A percentile compares a stretch with the other conserved stretches of the same genome.
These are phyloP conservation scores for Tenthredo notha DNA, from an alignment of 2,888 invertebrate genomes.

Conservation along the genomic window DNA sequence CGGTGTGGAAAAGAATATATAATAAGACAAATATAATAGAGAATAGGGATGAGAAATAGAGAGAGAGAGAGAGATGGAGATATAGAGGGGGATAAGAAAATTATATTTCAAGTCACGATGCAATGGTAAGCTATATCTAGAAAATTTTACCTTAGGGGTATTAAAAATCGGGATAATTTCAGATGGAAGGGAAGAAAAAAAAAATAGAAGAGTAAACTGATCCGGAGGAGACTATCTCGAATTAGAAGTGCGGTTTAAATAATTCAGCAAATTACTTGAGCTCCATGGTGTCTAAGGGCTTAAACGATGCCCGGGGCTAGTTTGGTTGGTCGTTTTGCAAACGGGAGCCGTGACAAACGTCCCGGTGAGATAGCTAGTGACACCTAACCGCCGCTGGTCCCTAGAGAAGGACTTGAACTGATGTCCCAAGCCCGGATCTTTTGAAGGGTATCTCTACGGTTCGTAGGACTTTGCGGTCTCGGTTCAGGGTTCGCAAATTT, in stretches of 20 bases:
- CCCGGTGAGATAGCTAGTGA: constrained; percentile 48
- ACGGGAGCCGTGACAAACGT: constrained; percentile 52
- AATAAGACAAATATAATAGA: background rate
- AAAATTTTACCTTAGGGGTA: background rate
- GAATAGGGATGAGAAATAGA: background rate
- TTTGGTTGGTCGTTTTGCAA: constrained; percentile 48
- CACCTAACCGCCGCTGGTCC: constrained; percentile 49
- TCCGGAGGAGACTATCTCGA: constrained; percentile 40
- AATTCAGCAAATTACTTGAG: constrained; percentile 51
- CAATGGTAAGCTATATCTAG: constrained; percentile 14
- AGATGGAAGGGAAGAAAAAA: background rate
- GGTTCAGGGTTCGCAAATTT: constrained; percentile 46
- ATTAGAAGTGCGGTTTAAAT: constrained; percentile 50
- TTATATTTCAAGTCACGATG: constrained; percentile 19
- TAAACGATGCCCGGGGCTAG: constrained; percentile 51
- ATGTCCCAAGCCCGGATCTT: constrained; percentile 49
- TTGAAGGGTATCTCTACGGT: constrained; percentile 51
- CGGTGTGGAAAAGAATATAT: background rate
- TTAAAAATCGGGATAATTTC: background rate
- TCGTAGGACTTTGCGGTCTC: constrained; percentile 40
- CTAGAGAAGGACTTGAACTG: constrained; percentile 50
- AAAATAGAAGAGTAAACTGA: background rate
- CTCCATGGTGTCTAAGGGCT: constrained; percentile 43
- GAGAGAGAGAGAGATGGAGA: background rate
- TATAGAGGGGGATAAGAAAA: background rate